Percentiles rank a stretch among this genome's conserved stretches.
phyloP scores from a whole-genome alignment of 2,888 invertebrate genomes.

The Leistus spinibarbis region DNA sequence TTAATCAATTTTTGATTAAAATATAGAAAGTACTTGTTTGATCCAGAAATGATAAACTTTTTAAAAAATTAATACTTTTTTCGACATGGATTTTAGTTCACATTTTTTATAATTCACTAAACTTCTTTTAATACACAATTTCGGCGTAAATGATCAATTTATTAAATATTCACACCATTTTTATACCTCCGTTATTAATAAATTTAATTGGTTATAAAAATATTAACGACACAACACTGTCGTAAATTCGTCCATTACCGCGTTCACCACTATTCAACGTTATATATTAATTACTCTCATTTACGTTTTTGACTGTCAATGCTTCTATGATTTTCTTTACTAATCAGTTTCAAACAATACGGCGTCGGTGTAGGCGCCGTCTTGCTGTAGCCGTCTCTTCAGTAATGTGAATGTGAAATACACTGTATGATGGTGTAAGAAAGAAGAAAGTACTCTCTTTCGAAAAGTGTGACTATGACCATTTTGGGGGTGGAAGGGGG shows the following conservation, averaged over 20 bases:
- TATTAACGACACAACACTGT: neutral
- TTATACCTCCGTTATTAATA: neutral
- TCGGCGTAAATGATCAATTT: neutral
- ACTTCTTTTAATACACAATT: neutral
- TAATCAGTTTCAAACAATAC: neutral
- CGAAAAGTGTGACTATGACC: neutral
- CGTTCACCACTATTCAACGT: neutral
- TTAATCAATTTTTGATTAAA: too few species aligned
- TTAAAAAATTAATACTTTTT: neutral
- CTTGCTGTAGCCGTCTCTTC: slow-evolving; percentile 1
- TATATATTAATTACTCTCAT: neutral
- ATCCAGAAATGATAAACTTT: too few species aligned
- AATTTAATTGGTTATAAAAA: neutral
- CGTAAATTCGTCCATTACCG: neutral
- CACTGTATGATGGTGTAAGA: neutral
- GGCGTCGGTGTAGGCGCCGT: neutral
- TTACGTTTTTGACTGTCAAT: neutral
- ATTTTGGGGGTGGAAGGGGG: neutral
- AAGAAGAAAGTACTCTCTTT: slow-evolving; percentile 7
- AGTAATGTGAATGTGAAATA: neutral
- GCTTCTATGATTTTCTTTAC: neutral
- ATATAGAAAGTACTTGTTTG: too few species aligned
- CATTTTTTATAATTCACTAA: neutral
- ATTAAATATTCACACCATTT: neutral
- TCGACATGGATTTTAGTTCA: neutral